phyloP scores from a whole-genome alignment of 2,113 vertebrate species.

The Siphamia tubifer region DNA sequence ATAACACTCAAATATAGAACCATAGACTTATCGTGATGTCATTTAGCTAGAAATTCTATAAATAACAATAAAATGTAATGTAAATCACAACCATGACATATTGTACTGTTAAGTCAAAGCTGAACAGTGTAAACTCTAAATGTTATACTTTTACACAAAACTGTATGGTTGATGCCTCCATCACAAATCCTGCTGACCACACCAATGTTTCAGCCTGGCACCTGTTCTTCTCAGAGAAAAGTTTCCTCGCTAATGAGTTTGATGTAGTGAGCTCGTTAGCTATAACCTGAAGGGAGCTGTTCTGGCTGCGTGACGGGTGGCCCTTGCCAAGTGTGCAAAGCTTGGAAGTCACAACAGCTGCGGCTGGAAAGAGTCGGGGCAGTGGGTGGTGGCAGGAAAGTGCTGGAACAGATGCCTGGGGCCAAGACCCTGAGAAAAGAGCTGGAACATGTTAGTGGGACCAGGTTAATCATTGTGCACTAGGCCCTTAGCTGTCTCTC shows the following conservation, averaged over 20 bases:
- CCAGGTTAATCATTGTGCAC: conserved; percentile 77
- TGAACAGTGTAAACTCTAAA: background rate
- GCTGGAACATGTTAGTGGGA: conserved; percentile 52
- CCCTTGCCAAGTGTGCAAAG: conserved; percentile 72
- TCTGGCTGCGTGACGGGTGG: conserved; percentile 72
- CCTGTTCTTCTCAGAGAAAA: conserved; percentile 62
- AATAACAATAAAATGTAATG: too few relatives aligned
- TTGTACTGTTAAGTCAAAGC: too few relatives aligned
- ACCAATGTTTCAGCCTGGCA: conserved; percentile 39
- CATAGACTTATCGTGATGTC: background rate
- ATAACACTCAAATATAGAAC: background rate
- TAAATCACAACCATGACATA: too few relatives aligned
- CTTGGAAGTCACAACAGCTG: conserved; percentile 71
- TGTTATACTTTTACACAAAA: background rate
- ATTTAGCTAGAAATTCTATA: background rate
- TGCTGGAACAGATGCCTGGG: conserved; percentile 66
- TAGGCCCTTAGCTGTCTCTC: conserved; percentile 49
- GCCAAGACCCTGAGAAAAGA: conserved; percentile 65
- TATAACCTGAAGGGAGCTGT: conserved; percentile 81
- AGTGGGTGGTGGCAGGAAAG: conserved; percentile 58
- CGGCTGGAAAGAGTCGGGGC: conserved; percentile 57
- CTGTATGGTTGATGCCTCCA: background rate
- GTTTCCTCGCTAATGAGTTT: conserved; percentile 80
- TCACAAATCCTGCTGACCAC: conserved; percentile 22
- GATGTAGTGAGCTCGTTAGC: conserved; percentile 82